These are phyloP conservation scores for Acipenser oxyrinchus DNA, from an alignment of 2,797 vertebrate species.

Conservation along the genomic window DNA sequence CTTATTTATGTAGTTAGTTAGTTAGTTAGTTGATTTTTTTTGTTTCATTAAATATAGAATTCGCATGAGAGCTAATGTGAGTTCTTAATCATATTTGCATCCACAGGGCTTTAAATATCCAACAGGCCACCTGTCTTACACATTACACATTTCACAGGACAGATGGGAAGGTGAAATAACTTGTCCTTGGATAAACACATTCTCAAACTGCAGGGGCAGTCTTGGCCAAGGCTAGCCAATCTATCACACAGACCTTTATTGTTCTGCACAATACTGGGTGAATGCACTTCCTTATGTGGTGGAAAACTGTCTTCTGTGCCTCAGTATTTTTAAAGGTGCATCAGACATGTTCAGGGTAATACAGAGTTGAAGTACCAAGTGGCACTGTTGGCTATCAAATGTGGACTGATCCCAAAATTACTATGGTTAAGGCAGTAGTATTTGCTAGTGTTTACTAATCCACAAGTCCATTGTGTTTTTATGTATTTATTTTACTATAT, in stretches of 20 bases:
- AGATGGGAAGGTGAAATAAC: conserved; percentile 78
- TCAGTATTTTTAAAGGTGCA: not conserved
- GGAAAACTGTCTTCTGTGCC: conserved; percentile 5
- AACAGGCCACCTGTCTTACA: conserved; percentile 78
- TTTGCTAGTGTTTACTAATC: too few relatives aligned
- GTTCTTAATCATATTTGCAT: conserved; percentile 81
- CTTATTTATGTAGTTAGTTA: conserved; percentile 24
- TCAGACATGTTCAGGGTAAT: too few relatives aligned
- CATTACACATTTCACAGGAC: conserved; percentile 75
- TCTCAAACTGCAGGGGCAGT: conserved; percentile 48
- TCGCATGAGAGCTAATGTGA: conserved; percentile 57
- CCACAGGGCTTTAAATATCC: conserved; percentile 69
- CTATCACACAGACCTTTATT: conserved; percentile 32
- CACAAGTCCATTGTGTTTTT: too few relatives aligned
- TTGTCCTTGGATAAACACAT: conserved; percentile 76
- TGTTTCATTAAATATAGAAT: conserved; percentile 44
- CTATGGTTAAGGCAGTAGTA: too few relatives aligned
- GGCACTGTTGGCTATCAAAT: too few relatives aligned
- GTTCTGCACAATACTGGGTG: conserved; percentile 11
- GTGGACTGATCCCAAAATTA: too few relatives aligned
- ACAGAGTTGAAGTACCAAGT: too few relatives aligned
- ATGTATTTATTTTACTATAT: too few relatives aligned
- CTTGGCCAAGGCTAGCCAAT: conserved; percentile 47
- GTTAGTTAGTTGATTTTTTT: conserved; percentile 18
- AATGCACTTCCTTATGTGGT: conserved; percentile 3